A percentile compares a stretch with the other conserved stretches of the same genome.
Conservation (phyloP, 2,888 invertebrate species). For the Hypena proboscidalis region DNA sequence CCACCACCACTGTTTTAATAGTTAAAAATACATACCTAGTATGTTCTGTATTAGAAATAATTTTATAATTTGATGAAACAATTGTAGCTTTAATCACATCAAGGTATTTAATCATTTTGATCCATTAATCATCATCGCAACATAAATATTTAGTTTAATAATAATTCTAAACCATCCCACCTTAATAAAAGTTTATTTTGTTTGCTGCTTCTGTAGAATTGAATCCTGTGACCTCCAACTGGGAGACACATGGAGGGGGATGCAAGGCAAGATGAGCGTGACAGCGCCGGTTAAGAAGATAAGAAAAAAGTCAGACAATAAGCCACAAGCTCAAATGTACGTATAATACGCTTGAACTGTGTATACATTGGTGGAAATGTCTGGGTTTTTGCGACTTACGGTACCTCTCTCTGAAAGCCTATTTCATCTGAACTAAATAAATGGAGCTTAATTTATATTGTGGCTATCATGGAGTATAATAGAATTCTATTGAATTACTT, state of each 20-base stretch:
- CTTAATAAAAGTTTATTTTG: conserved; percentile 74
- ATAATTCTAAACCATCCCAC: conserved; percentile 49
- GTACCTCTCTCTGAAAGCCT: conserved; percentile 28
- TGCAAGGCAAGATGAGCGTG: conserved; percentile 95
- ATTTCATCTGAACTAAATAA: conserved; percentile 18
- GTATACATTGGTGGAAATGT: conserved; percentile 54
- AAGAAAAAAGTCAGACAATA: conserved; percentile 89
- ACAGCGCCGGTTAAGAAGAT: conserved; percentile 88
- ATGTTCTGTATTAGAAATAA: conserved; percentile 23
- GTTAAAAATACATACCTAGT: conserved; percentile 24
- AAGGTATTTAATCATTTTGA: no score
- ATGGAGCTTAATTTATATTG: conserved; percentile 15
- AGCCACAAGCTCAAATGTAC: conserved; percentile 88
- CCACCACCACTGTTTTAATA: conserved; percentile 41
- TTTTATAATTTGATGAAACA: conserved; percentile 16
- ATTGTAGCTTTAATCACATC: conserved; percentile 34
- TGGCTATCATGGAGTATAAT: no score
- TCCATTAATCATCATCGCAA: conserved; percentile 40
- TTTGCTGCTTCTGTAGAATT: conserved; percentile 90
- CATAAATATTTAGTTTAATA: conserved; percentile 42
- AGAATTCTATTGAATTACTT: no score
- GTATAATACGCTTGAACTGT: conserved; percentile 75
- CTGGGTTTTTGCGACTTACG: conserved; percentile 43
- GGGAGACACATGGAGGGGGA: conserved; percentile 90
- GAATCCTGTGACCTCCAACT: conserved; percentile 94